Evolutionary conservation across 2,113 vertebrate species (phyloP), one percentile per base, ranked within the genome.

Genomic region (Opisthocomus hoazin): DNA sequence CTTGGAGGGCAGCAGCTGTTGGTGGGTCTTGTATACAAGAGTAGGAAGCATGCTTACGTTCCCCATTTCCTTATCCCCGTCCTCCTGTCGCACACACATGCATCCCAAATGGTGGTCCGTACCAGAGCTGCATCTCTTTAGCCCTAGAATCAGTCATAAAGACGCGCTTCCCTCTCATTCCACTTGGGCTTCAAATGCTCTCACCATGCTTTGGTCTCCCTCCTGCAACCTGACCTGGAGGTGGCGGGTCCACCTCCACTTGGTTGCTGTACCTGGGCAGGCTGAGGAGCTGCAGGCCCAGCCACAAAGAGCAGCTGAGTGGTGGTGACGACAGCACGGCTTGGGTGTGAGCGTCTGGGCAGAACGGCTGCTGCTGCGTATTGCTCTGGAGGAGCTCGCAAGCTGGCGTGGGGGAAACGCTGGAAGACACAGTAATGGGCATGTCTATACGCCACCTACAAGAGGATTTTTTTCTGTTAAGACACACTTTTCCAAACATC

Each of bases 191-290:
- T 65, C 46, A 75, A 17, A 41, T 41, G 13, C 13, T 81, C 34
- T 70, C 53, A 24, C 23, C 12, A 5, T 10, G 3, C 24, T n/a
- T 82, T 61, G 23, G 19, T 77, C 5, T 61, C 65, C n/a, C 16
- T 79, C 20, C 24, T 65, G 54, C 27, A 22, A 18, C 10, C 34
- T 64, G 54, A 39, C 13, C 23, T 15, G 34, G 20, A 83, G 48
- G n/a, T 36, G 10, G 26, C 60, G 29, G 16, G 14, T 32, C 58
- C 30, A 15, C 0, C 1, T 36, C 73, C 0, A 0, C 12, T 9
- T 27, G 21, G 10, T 22, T 57, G 27, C 46, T 82, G 41, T 37
- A 10, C 17, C 32, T 64, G 51, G 12, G 48, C 63, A 60, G 39
- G 39, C 26, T 60, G 21, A 60, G 48, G 39, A 60, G 32, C 18